Evolutionary conservation across 2,888 invertebrate species (phyloP).

Genomic region (Macaria notata): DNA sequence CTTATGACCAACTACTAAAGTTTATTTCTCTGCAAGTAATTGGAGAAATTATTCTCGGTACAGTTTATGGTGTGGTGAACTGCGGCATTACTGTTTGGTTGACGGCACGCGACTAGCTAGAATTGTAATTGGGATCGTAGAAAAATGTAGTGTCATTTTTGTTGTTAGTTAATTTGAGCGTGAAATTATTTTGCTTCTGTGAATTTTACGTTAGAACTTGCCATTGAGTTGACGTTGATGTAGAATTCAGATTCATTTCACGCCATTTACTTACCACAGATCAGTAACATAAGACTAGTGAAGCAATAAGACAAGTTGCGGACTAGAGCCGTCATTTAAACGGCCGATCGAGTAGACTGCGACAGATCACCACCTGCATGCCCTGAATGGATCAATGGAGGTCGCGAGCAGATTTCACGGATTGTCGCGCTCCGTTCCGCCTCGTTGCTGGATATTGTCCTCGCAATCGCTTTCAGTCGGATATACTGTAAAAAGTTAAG

Average conservation of each 20-base stretch:
- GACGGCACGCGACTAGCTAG: conserved; percentile 10
- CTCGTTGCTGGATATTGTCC: conserved; percentile 45
- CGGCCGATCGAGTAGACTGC: conserved; percentile 15
- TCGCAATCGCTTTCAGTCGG: conserved; percentile 27
- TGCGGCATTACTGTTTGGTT: conserved; percentile 16
- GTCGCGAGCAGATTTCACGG: conserved; percentile 48
- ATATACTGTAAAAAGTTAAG: conserved; percentile 26
- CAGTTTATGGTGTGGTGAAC: conserved; percentile 17
- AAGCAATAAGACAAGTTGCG: too few species aligned
- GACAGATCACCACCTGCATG: conserved; percentile 32
- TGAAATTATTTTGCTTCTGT: too few species aligned
- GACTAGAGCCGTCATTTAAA: neutral
- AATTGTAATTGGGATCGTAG: conserved; percentile 4
- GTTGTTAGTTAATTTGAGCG: neutral
- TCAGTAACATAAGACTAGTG: too few species aligned
- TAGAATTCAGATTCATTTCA: too few species aligned
- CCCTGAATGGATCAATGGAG: conserved; percentile 31
- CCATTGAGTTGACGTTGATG: too few species aligned
- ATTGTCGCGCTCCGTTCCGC: conserved; percentile 45
- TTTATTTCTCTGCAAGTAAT: too few species aligned
- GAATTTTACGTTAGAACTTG: too few species aligned
- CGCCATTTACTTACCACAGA: too few species aligned
- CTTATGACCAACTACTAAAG: too few species aligned
- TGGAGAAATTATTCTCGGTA: neutral
- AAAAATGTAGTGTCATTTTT: neutral